Evolutionary conservation across 2,113 vertebrate genomes (phyloP).

Genomic region (Miniopterus natalensis): DNA sequence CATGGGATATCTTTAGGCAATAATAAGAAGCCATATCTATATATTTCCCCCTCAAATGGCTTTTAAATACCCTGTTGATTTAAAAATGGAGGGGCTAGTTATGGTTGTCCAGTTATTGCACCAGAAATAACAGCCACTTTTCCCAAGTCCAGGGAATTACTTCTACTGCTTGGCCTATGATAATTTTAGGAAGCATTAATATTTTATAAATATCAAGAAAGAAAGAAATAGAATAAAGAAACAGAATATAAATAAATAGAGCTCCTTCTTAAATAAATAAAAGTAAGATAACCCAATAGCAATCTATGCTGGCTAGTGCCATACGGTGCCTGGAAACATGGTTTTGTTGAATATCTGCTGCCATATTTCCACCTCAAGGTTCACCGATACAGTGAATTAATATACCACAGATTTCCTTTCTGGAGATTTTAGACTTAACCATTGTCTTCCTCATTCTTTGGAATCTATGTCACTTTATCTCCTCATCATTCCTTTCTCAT

Average conservation of each 20-base stretch:
- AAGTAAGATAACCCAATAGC: background rate
- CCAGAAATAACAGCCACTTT: background rate
- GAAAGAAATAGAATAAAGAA: background rate
- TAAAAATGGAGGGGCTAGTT: background rate
- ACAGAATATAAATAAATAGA: background rate
- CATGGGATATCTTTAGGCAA: background rate
- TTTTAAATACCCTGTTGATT: background rate
- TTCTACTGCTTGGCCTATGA: background rate
- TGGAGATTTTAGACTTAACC: background rate
- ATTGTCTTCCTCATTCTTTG: background rate
- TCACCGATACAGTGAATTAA: background rate
- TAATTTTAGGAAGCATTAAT: background rate
- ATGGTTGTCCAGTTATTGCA: background rate
- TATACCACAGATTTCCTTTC: background rate
- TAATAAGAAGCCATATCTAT: background rate
- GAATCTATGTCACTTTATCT: background rate
- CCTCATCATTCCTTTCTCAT: background rate
- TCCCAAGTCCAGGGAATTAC: background rate
- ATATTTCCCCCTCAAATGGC: background rate
- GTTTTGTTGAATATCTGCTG: background rate
- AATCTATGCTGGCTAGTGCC: background rate
- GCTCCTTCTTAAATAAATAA: slow-evolving; percentile 19
- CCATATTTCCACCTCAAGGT: background rate
- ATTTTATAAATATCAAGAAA: background rate
- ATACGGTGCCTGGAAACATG: background rate